Evolutionary conservation across 64 coral and sea anemone species (phyloP).

Genomic region (Pachyseris speciosa): DNA sequence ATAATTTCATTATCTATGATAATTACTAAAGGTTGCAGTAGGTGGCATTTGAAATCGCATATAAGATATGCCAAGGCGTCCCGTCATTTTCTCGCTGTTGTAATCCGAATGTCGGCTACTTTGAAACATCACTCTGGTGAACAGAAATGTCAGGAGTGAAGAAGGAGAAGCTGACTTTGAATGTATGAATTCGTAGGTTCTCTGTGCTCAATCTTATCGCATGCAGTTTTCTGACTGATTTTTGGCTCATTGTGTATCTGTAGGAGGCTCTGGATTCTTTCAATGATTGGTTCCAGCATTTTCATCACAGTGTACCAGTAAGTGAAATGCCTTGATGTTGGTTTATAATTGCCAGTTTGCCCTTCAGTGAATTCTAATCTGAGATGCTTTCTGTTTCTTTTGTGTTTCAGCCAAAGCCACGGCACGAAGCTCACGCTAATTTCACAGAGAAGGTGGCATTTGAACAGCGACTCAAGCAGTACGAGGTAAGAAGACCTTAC

Average conservation of each 20-base stretch:
- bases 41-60: too few species aligned
- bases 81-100: too few species aligned
- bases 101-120: too few species aligned
- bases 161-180: background rate
- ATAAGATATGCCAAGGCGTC: too few species aligned
- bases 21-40: too few species aligned
- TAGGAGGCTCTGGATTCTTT: conserved; percentile 92
- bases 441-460: conserved; percentile 98
- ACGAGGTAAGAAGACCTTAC: conserved; percentile 85
- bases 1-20: too few species aligned
- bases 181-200: background rate
- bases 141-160: too few species aligned
- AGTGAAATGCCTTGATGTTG: background rate
- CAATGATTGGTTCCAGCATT: conserved; percentile 96
- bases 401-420: conserved; percentile 57
- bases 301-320: conserved; percentile 91
- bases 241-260: background rate
- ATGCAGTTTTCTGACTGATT: background rate
- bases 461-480: conserved; percentile 88
- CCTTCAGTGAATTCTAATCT: too few species aligned
- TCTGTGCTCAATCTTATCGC: background rate
- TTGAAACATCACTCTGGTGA: too few species aligned
- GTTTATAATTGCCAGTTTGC: background rate
- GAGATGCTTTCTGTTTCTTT: background rate
- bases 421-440: conserved; percentile 59